Evolutionary conservation across 2,797 vertebrate genomes (phyloP), one percentile per base, ranked within the genome.

Genomic region (Brachyalestes nurse): DNA sequence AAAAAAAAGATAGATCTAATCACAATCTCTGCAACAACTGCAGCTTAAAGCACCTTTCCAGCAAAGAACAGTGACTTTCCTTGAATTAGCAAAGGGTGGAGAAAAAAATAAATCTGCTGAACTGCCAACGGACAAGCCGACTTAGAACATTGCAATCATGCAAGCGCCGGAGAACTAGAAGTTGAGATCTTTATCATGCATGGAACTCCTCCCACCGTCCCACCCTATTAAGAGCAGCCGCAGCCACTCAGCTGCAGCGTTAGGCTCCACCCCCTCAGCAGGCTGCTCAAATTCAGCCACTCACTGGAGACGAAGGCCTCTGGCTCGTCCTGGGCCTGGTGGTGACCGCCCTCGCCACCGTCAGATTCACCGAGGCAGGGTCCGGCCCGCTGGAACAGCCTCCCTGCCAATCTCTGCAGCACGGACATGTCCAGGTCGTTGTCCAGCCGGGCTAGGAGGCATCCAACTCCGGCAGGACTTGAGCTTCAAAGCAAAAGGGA

Each of bases 341-440:
- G 82, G 75, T 86, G 87, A 84, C 80, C 77, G 84, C 86, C 90
- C 84, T 90, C 88, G 65, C 87, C 91, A 77, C 61, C 28, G 76
- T 85, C 86, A 17, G 87, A 34, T 83, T 92, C 91, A 70, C 91
- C 90, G 45, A 90, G 84, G 85, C 91, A 90, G 16, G 92, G 93
- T 79, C 93, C 90, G 0, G 88, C 81, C 60, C 91, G 90, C n/a
- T 92, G 92, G 84, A 95, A 91, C 76, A 95, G 90, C 87, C 90
- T 92, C 86, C 86, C 93, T 82, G 92, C 91, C 86, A 94, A 89
- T 85, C 89, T 92, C 81, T 94, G 91, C 88, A 95, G 90, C 82
- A 90, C 88, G 71, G 92, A 92, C 94, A 94, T 95, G 67, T 23
- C 64, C 0, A 17, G 21, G 10, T 25, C 17, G 19, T n/a, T 49